These are phyloP conservation scores for Nothocercus julius DNA, from an alignment of 2,113 vertebrate species.

Conservation along the genomic window DNA sequence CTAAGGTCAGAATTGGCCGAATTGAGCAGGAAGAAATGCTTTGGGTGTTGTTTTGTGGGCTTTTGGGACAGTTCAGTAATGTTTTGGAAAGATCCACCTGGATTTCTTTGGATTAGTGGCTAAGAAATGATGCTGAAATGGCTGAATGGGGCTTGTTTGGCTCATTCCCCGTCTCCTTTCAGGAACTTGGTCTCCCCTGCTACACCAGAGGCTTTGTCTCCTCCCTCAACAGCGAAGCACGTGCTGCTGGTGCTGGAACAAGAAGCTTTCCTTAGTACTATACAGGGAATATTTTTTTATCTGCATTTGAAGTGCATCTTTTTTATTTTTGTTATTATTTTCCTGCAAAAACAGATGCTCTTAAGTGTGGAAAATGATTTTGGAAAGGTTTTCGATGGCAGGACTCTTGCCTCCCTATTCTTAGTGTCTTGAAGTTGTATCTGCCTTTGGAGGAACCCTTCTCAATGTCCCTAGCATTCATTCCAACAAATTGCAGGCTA, in stretches of 20 bases:
- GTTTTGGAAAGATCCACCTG: neutral
- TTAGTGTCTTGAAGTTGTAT: neutral
- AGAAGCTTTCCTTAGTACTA: neutral
- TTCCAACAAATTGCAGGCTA: neutral
- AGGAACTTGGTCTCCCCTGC: neutral
- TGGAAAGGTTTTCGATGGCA: neutral
- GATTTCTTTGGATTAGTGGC: neutral
- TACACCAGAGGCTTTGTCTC: neutral
- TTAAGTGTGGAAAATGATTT: neutral
- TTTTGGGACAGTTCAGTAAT: neutral
- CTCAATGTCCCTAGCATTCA: neutral
- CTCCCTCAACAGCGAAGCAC: neutral
- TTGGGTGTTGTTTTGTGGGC: neutral
- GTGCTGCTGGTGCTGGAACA: neutral
- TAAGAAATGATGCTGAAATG: neutral
- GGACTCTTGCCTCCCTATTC: neutral
- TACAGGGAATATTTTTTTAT: neutral
- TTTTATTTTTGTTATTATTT: neutral
- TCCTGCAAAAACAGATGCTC: neutral
- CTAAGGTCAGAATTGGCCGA: neutral
- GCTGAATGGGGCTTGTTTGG: neutral
- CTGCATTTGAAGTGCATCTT: neutral
- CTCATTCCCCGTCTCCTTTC: neutral
- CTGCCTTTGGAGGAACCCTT: neutral
- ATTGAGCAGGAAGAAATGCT: accelerated